Percentiles rank a stretch among this genome's conserved stretches.
phyloP scores from a whole-genome alignment of 2,113 vertebrate species.

The Dipodomys ordii region DNA sequence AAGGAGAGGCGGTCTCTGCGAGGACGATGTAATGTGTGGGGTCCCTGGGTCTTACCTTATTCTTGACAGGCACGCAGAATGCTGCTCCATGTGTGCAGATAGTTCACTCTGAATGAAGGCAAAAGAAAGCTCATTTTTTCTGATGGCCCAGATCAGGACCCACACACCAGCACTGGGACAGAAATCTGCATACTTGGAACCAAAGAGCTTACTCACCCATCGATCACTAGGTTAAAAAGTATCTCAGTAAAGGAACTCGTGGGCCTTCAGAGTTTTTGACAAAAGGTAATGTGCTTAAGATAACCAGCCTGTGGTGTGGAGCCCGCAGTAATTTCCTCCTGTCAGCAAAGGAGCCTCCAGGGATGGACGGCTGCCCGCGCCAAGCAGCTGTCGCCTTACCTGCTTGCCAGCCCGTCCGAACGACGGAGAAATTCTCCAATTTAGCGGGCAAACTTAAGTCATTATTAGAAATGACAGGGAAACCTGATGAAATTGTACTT shows the following conservation, averaged over 20 bases:
- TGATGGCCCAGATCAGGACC: rapidly evolving
- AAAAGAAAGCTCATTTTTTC: not conserved
- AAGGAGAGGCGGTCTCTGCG: no score
- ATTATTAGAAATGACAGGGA: conserved; percentile 99
- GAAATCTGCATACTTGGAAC: not conserved
- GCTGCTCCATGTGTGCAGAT: not conserved
- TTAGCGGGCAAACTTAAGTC: conserved; percentile 94
- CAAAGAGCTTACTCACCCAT: not conserved
- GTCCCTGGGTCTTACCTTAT: not conserved
- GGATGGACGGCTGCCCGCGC: conserved; percentile 69
- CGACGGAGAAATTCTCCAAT: conserved; percentile 93
- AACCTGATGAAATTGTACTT: conserved; percentile 99
- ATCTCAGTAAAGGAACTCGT: conserved; percentile 15
- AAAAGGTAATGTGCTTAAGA: conserved; percentile 77
- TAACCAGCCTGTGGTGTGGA: conserved; percentile 75
- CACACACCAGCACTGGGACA: not conserved
- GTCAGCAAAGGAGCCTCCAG: conserved; percentile 76
- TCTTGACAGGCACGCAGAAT: not conserved
- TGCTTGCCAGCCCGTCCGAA: conserved; percentile 88
- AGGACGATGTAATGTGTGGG: no score
- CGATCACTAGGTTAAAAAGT: not conserved
- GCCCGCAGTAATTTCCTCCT: conserved; percentile 77
- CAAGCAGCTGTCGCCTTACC: conserved; percentile 87
- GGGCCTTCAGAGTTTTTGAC: conserved; percentile 72
- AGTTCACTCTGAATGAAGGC: not conserved